phyloP scores from a whole-genome alignment of 2,797 vertebrate species.

The Takifugu ocellatus region DNA sequence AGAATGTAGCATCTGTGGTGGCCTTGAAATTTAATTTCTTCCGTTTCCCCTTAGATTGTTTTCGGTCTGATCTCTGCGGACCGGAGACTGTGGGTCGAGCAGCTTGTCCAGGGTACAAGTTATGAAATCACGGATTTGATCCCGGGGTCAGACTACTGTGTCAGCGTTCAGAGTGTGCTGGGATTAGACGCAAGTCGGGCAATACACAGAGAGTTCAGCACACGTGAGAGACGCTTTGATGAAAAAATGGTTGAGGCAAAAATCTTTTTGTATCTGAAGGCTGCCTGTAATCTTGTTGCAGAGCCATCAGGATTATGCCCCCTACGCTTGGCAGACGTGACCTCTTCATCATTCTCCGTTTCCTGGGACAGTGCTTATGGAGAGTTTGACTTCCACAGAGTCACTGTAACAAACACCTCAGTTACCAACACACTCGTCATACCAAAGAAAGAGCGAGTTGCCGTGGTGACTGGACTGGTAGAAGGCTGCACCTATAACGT shows the following conservation, averaged over 20 bases:
- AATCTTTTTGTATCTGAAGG: too few species aligned
- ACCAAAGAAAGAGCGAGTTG: constrained; percentile 55
- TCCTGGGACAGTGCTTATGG: constrained; percentile 74
- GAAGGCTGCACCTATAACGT: constrained; percentile 82
- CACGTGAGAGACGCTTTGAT: constrained; percentile 74
- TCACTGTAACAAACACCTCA: constrained; percentile 59
- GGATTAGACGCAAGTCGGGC: constrained; percentile 71
- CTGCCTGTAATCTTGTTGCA: constrained; percentile 43
- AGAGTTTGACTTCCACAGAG: constrained; percentile 81
- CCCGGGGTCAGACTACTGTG: constrained; percentile 80
- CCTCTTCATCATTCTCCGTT: constrained; percentile 75
- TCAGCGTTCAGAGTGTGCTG: constrained; percentile 80
- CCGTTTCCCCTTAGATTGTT: constrained; percentile 64
- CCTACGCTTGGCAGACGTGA: constrained; percentile 68
- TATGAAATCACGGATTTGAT: constrained; percentile 75
- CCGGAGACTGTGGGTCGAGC: constrained; percentile 53
- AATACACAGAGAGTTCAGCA: constrained; percentile 72
- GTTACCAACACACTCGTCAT: constrained; percentile 59
- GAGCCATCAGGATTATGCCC: constrained; percentile 78
- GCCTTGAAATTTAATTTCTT: constrained; percentile 1
- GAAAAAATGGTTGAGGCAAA: too few species aligned
- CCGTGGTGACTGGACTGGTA: constrained; percentile 69
- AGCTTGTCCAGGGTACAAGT: constrained; percentile 57
- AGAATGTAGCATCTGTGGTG: not conserved
- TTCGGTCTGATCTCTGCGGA: constrained; percentile 53